Evolutionary conservation across 2,113 vertebrate genomes (phyloP).

Genomic region (Cariama cristata): DNA sequence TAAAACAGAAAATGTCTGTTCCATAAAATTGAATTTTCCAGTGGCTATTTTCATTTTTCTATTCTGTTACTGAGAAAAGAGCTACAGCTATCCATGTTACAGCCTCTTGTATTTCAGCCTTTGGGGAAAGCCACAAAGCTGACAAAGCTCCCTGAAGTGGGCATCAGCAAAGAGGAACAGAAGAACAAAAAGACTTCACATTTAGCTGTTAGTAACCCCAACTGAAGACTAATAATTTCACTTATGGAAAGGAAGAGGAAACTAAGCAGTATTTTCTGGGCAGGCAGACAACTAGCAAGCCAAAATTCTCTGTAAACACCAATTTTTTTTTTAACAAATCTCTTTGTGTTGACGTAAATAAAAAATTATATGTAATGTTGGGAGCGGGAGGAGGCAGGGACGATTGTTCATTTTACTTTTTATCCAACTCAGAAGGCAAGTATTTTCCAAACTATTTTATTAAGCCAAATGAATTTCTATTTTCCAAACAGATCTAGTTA

Average conservation of each 20-base stretch:
- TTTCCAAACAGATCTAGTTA: background rate
- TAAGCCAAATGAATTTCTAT: background rate
- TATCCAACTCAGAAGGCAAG: background rate
- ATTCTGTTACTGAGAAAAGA: background rate
- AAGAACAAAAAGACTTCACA: background rate
- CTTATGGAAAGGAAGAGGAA: background rate
- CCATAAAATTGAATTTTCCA: background rate
- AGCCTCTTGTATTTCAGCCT: background rate
- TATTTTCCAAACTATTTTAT: background rate
- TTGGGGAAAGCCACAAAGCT: background rate
- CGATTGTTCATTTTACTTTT: background rate
- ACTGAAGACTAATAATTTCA: background rate
- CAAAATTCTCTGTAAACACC: background rate
- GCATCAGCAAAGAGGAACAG: background rate
- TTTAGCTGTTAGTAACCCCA: background rate
- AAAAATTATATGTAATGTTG: background rate
- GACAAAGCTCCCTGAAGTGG: background rate
- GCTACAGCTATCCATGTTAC: background rate
- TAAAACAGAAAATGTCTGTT: background rate
- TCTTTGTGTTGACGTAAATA: background rate
- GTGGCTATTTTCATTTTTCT: background rate
- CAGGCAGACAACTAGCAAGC: background rate
- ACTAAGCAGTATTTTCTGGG: conserved; percentile 25
- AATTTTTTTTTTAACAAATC: background rate
- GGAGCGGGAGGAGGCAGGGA: background rate